Evolutionary conservation across 2,797 vertebrate genomes (phyloP).

Genomic region (Dicrostonyx torquatus): DNA sequence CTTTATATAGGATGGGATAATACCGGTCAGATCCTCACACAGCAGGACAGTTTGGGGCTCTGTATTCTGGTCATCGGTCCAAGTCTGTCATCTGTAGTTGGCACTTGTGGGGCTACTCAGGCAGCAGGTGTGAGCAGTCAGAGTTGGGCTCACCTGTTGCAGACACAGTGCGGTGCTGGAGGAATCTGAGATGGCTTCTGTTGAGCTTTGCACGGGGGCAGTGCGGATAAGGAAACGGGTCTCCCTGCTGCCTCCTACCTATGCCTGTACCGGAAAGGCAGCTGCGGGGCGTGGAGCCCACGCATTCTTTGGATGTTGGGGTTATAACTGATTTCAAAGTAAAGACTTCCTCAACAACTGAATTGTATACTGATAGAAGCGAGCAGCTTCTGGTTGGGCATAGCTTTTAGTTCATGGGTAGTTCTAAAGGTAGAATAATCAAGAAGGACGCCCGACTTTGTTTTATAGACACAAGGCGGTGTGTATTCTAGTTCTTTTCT

Average conservation of each 20-base stretch:
- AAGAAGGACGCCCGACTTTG: not conserved
- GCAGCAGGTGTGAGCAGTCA: not conserved
- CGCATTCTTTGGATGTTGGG: not conserved
- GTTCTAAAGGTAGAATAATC: conserved; percentile 38
- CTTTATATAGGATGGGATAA: conserved; percentile 60
- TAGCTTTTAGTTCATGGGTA: conserved; percentile 44
- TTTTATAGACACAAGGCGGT: not conserved
- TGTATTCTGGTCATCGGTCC: not conserved
- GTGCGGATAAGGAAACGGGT: not conserved
- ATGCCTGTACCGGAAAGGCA: not conserved
- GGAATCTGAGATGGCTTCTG: not conserved
- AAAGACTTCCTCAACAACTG: not conserved
- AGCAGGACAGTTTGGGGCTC: not conserved
- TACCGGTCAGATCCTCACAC: not conserved
- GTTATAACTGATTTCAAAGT: conserved; percentile 4
- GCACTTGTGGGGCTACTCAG: not conserved
- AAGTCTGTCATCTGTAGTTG: not conserved
- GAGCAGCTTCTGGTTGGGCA: conserved; percentile 50
- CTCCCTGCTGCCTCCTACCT: accelerated
- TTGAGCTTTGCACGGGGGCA: not conserved
- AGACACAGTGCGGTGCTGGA: not conserved
- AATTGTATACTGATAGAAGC: conserved; percentile 1
- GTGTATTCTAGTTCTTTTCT: not conserved
- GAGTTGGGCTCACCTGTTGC: not conserved
- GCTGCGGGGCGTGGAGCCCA: not conserved